A percentile compares a stretch with the other conserved stretches of the same genome.
phyloP scores from a whole-genome alignment of 2,888 invertebrate genomes.

The Hoplodrina blanda region DNA sequence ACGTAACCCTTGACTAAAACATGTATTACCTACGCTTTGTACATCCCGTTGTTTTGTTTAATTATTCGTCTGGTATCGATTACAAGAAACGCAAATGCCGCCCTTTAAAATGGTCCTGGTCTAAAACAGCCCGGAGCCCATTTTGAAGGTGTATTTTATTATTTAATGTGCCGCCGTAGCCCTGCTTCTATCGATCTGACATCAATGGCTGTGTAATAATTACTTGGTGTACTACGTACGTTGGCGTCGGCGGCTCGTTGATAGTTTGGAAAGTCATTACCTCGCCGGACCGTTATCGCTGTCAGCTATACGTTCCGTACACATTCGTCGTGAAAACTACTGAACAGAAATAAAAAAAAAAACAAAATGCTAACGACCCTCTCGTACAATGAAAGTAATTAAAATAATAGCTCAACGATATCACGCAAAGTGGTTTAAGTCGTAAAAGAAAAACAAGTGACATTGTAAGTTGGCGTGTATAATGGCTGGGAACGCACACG shows the following conservation, averaged over 20 bases:
- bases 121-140: conserved; percentile 69
- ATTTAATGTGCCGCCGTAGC: conserved; percentile 66
- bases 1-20: conserved; percentile 59
- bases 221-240: conserved; percentile 66
- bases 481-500: conserved; percentile 46
- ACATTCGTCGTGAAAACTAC: conserved; percentile 76
- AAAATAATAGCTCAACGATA: conserved; percentile 85
- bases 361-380: conserved; percentile 79
- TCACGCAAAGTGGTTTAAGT: conserved; percentile 84
- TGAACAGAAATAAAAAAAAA: conserved; percentile 73
- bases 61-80: conserved; percentile 77
- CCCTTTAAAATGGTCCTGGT: conserved; percentile 69
- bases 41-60: conserved; percentile 65
- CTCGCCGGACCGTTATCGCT: conserved; percentile 70
- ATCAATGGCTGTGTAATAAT: conserved; percentile 76
- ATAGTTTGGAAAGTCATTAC: conserved; percentile 81
- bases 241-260: conserved; percentile 41
- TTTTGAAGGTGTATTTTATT: conserved; percentile 73
- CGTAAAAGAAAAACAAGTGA: conserved; percentile 73
- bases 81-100: conserved; percentile 60
- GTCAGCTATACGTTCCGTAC: conserved; percentile 69
- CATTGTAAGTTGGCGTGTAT: conserved; percentile 68
- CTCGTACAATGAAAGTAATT: conserved; percentile 85
- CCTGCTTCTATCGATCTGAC: conserved; percentile 75
- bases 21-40: conserved; percentile 54